These are phyloP conservation scores for Malurus alboscapulatus DNA, from an alignment of 2,113 vertebrate genomes.

Conservation along the genomic window DNA sequence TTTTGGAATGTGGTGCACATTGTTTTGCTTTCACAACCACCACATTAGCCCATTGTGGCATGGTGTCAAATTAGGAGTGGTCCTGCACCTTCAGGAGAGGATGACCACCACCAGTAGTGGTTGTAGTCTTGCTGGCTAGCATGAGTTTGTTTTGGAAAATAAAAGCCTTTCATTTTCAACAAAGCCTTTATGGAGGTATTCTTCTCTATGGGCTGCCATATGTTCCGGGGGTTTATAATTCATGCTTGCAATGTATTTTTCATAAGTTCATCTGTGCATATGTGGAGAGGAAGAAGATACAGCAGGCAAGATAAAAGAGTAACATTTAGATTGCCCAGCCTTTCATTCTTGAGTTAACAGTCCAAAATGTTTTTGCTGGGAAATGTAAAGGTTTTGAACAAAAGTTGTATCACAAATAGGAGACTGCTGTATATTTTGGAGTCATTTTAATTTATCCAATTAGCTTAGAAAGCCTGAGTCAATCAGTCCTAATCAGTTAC, in stretches of 20 bases:
- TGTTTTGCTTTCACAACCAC: neutral
- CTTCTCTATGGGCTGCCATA: neutral
- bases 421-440: neutral
- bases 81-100: neutral
- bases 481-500: neutral
- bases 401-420: neutral
- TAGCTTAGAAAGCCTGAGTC: neutral
- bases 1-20: neutral
- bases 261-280: neutral
- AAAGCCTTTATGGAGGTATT: neutral
- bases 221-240: neutral
- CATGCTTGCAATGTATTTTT: neutral
- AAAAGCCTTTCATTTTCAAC: neutral
- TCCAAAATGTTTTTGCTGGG: neutral
- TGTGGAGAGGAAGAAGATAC: neutral
- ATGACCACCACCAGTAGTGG: neutral
- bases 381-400: neutral
- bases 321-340: rapidly evolving
- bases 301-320: neutral
- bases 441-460: neutral
- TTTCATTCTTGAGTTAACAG: neutral
- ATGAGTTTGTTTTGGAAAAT: neutral
- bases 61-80: neutral
- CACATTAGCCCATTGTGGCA: neutral
- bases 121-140: neutral